Evolutionary conservation across 2,113 vertebrate genomes (phyloP).

Genomic region (Eidolon helvum): DNA sequence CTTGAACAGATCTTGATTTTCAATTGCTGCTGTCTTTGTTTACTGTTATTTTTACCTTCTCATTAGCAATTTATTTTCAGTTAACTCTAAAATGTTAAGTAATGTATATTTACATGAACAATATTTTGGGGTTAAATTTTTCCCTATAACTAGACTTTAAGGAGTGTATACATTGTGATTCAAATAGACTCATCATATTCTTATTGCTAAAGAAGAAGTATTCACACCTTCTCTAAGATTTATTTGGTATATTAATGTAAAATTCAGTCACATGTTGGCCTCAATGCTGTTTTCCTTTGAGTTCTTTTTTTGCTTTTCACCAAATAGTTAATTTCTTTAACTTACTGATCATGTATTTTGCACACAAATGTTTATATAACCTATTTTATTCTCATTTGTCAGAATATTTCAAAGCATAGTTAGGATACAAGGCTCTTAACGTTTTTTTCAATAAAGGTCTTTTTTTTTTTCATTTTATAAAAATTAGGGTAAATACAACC

Average conservation of each 20-base stretch:
- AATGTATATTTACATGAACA: neutral
- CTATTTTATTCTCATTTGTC: constrained; percentile 4
- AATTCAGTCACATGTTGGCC: neutral
- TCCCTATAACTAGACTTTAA: neutral
- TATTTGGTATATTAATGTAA: neutral
- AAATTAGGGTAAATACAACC: constrained; percentile 18
- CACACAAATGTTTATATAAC: neutral
- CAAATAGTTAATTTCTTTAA: constrained; percentile 18
- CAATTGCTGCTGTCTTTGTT: neutral
- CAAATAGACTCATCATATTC: neutral
- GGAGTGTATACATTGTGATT: neutral
- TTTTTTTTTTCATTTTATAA: neutral
- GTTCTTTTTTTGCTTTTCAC: neutral
- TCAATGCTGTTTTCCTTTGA: neutral
- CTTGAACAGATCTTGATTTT: neutral
- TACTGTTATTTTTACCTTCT: constrained; percentile 4
- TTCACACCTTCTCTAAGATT: neutral
- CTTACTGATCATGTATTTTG: neutral
- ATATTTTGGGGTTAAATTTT: neutral
- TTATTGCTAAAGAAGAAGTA: neutral
- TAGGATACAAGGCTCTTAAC: neutral
- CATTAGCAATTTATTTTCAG: neutral
- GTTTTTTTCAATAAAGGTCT: neutral
- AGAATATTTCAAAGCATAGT: neutral
- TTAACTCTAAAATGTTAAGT: neutral